phyloP scores from a whole-genome alignment of 1,140 invertebrate genomes.

The Nasonia longicornis region DNA sequence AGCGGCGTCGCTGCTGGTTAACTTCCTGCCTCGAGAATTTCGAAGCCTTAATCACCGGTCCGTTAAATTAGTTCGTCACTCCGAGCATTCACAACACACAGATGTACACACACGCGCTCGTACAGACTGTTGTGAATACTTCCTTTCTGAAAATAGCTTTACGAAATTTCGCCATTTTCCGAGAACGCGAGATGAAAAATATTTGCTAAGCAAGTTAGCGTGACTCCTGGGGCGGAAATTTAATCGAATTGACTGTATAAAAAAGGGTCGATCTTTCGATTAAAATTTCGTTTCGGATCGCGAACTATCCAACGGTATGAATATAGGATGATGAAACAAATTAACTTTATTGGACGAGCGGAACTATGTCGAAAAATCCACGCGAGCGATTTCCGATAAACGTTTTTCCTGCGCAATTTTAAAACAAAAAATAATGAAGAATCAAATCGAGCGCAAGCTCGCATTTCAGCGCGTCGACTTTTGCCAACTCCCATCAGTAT shows the following conservation, averaged over 20 bases:
- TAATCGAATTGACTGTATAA: no score
- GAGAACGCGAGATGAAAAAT: no score
- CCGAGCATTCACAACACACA: background rate
- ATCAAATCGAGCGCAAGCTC: no score
- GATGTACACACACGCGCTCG: no score
- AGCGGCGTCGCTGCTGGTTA: background rate
- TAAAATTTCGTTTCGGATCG: background rate
- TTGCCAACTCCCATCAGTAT: background rate
- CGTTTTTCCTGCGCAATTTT: no score
- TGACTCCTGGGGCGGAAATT: no score
- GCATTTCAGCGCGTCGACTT: background rate
- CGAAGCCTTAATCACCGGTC: slow-evolving; percentile 24
- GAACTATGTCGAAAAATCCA: no score
- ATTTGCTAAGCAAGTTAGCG: no score
- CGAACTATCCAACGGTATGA: background rate
- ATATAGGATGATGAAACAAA: background rate
- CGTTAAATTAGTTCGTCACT: slow-evolving; percentile 18
- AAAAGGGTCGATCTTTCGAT: background rate
- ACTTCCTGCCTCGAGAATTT: slow-evolving; percentile 17
- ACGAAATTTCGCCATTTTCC: background rate
- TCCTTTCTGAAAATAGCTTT: background rate
- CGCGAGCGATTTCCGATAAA: no score
- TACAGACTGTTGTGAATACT: background rate
- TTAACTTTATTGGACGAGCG: no score
- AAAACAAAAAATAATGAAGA: no score